These are phyloP conservation scores for Benitochromis conjunctus DNA, from an alignment of 2,113 vertebrate species.

Conservation along the genomic window DNA sequence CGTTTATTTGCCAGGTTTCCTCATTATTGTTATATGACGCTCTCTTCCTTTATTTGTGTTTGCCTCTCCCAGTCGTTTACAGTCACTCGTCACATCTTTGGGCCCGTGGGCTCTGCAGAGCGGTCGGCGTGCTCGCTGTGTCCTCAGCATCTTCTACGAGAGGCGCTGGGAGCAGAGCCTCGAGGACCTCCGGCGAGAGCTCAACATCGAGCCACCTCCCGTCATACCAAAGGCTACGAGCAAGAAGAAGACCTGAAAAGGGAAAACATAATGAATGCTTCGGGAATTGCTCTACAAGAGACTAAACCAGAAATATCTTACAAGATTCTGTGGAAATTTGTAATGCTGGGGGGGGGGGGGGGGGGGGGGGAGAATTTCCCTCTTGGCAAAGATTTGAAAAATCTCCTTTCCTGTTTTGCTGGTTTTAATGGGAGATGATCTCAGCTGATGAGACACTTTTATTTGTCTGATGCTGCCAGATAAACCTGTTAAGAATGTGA, in stretches of 20 bases:
- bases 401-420: neutral
- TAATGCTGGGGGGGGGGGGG: neutral
- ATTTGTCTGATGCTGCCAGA: neutral
- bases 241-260: neutral
- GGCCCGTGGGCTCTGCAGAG: constrained; percentile 87
- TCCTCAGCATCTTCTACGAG: constrained; percentile 89
- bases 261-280: neutral
- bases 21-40: neutral
- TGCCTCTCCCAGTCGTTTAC: constrained; percentile 71
- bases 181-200: constrained; percentile 79
- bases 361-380: neutral
- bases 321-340: neutral
- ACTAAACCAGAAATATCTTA: neutral
- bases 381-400: neutral
- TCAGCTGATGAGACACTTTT: neutral
- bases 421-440: neutral
- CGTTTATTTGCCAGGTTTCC: neutral
- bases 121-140: constrained; percentile 72
- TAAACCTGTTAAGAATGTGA: neutral
- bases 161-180: constrained; percentile 89
- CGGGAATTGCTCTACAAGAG: neutral
- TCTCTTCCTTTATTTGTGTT: neutral
- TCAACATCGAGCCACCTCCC: constrained; percentile 82
- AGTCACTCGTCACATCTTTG: constrained; percentile 74
- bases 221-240: neutral